A percentile compares a stretch with the other conserved stretches of the same genome.
Evolutionary conservation across 2,888 invertebrate species (phyloP).

Genomic region (Ypsolopha sequella): DNA sequence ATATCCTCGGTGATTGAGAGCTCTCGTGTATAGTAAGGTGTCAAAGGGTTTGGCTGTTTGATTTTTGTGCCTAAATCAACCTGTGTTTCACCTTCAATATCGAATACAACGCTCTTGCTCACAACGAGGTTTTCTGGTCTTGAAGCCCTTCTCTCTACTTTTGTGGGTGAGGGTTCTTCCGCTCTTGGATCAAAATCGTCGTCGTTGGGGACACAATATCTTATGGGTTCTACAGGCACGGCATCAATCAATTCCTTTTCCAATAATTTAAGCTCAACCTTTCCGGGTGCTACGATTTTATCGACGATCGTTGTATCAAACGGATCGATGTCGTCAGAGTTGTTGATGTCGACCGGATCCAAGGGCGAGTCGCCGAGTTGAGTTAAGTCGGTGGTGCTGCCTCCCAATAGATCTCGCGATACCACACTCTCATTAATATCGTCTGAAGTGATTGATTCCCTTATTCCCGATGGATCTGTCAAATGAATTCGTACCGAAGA

Average conservation of each 20-base stretch:
- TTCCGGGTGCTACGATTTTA: slow-evolving; percentile 79
- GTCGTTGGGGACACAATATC: slow-evolving; percentile 74
- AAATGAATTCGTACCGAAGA: slow-evolving; percentile 73
- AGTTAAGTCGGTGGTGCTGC: slow-evolving; percentile 81
- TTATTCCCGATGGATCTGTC: slow-evolving; percentile 73
- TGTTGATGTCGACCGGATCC: slow-evolving; percentile 70
- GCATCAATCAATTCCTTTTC: slow-evolving; percentile 81
- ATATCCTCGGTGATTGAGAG: slow-evolving; percentile 68
- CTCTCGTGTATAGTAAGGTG: slow-evolving; percentile 83
- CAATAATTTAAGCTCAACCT: slow-evolving; percentile 81
- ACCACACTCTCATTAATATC: slow-evolving; percentile 52
- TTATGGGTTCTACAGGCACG: slow-evolving; percentile 23
- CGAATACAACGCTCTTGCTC: slow-evolving; percentile 65
- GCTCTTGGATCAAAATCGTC: slow-evolving; percentile 88
- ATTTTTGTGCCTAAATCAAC: slow-evolving; percentile 72
- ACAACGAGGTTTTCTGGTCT: slow-evolving; percentile 71
- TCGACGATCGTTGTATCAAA: slow-evolving; percentile 88
- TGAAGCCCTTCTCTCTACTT: slow-evolving; percentile 69
- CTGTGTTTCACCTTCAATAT: slow-evolving; percentile 44
- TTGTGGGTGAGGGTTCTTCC: slow-evolving; percentile 55
- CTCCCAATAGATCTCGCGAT: slow-evolving; percentile 78
- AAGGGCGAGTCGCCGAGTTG: slow-evolving; percentile 77
- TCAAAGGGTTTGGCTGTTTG: slow-evolving; percentile 79
- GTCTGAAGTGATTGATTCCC: slow-evolving; percentile 68
- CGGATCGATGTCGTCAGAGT: slow-evolving; percentile 78